Conservation (phyloP, 2,888 invertebrate genomes). For the Tipula lateralis region DNA sequence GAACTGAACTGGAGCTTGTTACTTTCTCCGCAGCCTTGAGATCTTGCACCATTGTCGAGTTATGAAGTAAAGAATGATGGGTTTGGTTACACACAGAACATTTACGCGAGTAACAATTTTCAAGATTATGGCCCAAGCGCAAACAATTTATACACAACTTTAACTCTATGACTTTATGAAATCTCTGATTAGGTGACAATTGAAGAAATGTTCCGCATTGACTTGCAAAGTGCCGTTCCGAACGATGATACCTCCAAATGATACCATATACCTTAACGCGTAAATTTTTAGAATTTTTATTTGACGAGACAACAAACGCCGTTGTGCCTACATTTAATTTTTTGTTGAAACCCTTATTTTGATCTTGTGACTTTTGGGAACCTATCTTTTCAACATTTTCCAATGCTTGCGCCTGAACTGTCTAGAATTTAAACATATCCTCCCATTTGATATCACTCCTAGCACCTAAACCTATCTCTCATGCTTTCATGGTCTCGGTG, state of each 20-base stretch:
- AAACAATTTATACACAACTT: no score
- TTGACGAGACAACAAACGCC: no score
- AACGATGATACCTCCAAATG: not conserved
- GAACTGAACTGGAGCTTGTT: not conserved
- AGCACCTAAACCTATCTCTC: not conserved
- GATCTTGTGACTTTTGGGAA: no score
- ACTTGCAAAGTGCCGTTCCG: not conserved
- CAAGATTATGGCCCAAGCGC: not conserved
- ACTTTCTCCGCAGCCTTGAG: not conserved
- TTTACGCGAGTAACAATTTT: not conserved
- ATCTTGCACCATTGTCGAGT: not conserved
- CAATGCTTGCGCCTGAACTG: no score
- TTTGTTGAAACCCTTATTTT: no score
- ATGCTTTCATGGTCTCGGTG: not conserved
- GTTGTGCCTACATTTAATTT: no score
- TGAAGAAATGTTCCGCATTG: no score
- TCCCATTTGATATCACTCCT: not conserved
- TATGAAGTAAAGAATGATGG: not conserved
- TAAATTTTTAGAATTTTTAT: no score
- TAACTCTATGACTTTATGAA: no score
- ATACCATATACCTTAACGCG: not conserved
- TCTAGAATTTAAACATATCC: not conserved
- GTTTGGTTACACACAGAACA: not conserved
- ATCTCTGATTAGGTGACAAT: no score
- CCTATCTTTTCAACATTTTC: no score